phyloP scores from a whole-genome alignment of 2,888 invertebrate species.

The Drosophila gaucha region DNA sequence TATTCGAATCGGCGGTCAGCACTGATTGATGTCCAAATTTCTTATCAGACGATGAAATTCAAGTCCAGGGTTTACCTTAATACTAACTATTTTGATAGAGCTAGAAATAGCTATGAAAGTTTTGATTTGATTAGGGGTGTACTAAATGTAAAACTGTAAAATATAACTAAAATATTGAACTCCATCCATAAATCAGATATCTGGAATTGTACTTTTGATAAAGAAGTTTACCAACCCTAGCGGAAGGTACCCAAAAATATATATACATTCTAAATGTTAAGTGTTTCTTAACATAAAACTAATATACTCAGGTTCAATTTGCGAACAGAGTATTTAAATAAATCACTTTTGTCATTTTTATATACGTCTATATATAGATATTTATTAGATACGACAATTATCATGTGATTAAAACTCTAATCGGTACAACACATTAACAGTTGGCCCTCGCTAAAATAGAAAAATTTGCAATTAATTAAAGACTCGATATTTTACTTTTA shows the following conservation, averaged over 20 bases:
- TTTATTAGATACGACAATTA: neutral
- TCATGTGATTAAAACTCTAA: neutral
- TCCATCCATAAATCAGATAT: no score
- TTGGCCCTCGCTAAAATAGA: neutral
- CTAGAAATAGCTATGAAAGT: no score
- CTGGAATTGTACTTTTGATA: no score
- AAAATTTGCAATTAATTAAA: neutral
- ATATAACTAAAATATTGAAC: no score
- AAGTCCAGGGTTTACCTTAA: neutral
- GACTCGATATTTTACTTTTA: neutral
- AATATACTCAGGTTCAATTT: neutral
- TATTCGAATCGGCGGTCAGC: slow-evolving; percentile 2
- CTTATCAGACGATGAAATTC: slow-evolving; percentile 12
- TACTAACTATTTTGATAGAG: neutral
- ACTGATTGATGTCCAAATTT: slow-evolving; percentile 29
- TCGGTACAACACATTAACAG: neutral
- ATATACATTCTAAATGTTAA: neutral
- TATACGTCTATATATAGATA: no score
- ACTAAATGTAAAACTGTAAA: no score
- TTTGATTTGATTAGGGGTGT: no score
- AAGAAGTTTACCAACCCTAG: no score
- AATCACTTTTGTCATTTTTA: no score
- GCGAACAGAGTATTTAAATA: neutral
- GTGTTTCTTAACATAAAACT: neutral
- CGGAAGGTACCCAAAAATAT: no score